These are phyloP conservation scores for Ondatra zibethicus DNA, from an alignment of 2,113 vertebrate genomes.

Conservation along the genomic window DNA sequence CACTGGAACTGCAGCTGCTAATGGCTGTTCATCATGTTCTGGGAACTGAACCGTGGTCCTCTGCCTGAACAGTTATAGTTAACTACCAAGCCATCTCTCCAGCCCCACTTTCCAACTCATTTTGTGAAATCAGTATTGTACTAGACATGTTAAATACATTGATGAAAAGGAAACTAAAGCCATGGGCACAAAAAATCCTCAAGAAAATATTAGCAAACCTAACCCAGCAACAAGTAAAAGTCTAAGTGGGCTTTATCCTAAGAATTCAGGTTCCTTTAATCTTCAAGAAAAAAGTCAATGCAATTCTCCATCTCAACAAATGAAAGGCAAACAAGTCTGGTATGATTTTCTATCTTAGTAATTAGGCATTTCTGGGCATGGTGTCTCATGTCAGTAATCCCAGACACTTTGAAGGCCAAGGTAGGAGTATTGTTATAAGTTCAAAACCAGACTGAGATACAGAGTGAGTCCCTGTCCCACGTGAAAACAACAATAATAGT, in stretches of 20 bases:
- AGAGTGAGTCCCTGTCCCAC: neutral
- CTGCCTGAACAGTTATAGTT: neutral
- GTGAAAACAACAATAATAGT: neutral
- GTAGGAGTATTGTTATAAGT: neutral
- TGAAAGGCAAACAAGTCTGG: neutral
- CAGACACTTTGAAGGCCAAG: neutral
- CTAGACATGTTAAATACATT: neutral
- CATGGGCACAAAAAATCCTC: neutral
- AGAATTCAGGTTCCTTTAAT: constrained; percentile 14
- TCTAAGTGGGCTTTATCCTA: neutral
- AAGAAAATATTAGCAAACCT: constrained; percentile 7
- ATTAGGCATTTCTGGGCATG: neutral
- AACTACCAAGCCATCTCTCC: neutral
- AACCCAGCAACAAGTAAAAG: neutral
- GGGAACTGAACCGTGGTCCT: neutral
- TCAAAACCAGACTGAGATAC: neutral
- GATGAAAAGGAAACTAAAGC: neutral
- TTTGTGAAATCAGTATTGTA: neutral
- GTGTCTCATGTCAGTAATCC: no score
- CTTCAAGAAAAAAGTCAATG: neutral
- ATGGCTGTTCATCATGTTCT: neutral
- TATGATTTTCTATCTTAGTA: neutral
- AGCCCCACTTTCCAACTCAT: neutral
- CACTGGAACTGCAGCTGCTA: neutral
- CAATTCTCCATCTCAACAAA: neutral